phyloP scores from a whole-genome alignment of 1,140 invertebrate species.

The Planococcus citri region DNA sequence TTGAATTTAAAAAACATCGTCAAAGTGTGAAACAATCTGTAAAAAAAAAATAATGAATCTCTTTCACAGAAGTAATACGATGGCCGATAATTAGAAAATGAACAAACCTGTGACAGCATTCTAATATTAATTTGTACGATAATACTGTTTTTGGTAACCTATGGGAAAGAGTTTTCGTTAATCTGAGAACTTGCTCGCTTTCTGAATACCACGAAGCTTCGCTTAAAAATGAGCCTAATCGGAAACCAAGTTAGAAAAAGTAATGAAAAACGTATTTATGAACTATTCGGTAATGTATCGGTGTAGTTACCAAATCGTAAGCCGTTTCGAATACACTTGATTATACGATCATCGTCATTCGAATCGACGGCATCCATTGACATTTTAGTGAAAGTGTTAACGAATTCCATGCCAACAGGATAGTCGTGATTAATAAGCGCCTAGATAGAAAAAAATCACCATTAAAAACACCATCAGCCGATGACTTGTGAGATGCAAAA shows the following conservation, averaged over 20 bases:
- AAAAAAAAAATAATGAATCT: conserved; percentile 30
- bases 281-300: not conserved
- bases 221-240: conserved; percentile 57
- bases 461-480: no score
- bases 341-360: not conserved
- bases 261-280: not conserved
- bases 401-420: not conserved
- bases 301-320: not conserved
- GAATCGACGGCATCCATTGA: not conserved
- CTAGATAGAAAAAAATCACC: not conserved
- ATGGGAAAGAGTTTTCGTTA: conserved; percentile 47
- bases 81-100: no score
- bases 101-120: conserved; percentile 60
- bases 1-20: conserved; percentile 62
- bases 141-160: conserved; percentile 36
- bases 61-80: conserved; percentile 18
- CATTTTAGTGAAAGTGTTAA: not conserved
- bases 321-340: not conserved
- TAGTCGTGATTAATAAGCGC: not conserved
- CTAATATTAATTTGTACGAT: conserved; percentile 42
- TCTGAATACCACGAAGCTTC: conserved; percentile 73
- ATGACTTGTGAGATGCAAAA: no score
- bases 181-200: conserved; percentile 52
- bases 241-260: no score
- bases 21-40: conserved; percentile 66